Percentiles rank a stretch among this genome's conserved stretches.
Evolutionary conservation across 2,888 invertebrate genomes (phyloP).

Genomic region (Tenthredo distinguenda): DNA sequence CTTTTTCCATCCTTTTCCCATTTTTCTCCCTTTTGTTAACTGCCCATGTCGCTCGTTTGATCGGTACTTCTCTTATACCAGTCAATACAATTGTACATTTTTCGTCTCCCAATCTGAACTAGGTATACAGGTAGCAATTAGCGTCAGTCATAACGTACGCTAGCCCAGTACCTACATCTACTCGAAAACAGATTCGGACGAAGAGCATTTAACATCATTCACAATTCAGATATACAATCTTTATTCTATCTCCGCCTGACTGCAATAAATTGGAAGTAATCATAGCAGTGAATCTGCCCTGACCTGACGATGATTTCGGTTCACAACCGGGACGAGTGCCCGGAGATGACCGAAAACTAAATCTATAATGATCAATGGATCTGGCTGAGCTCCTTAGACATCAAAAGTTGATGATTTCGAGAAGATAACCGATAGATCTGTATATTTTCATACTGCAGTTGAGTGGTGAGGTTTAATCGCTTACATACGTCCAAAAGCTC

Average conservation of each 20-base stretch:
- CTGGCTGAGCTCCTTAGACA: background rate
- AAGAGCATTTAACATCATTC: background rate
- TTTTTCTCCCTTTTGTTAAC: background rate
- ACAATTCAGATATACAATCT: constrained; percentile 9
- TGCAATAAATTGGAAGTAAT: constrained; percentile 9
- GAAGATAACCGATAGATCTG: background rate
- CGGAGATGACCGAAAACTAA: constrained; percentile 14
- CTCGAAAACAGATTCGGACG: background rate
- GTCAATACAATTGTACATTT: background rate
- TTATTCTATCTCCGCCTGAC: background rate
- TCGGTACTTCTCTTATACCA: background rate
- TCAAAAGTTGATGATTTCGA: background rate
- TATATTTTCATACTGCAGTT: background rate
- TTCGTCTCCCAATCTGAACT: background rate
- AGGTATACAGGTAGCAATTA: background rate
- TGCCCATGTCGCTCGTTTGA: background rate
- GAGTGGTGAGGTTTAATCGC: background rate
- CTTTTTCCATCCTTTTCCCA: background rate
- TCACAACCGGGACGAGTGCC: constrained; percentile 19
- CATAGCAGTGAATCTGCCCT: background rate
- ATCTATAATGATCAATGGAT: constrained; percentile 5
- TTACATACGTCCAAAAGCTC: background rate
- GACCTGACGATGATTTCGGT: constrained; percentile 8
- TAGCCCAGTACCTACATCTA: background rate
- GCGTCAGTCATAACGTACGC: background rate